These are phyloP conservation scores for Ceratina japonica DNA, from an alignment of 1,140 invertebrate species.

Conservation along the genomic window DNA sequence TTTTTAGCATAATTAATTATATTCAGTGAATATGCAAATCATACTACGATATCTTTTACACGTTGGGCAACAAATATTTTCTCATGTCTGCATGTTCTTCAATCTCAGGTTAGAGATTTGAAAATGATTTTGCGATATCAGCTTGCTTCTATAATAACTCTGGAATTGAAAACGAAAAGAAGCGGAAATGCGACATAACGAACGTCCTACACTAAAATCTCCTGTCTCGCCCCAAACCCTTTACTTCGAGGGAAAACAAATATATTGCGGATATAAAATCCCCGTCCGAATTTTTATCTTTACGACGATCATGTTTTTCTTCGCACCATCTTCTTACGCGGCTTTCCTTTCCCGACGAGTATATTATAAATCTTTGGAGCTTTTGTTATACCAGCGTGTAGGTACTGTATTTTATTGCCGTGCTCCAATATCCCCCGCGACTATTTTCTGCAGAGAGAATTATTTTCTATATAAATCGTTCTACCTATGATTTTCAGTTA, in stretches of 20 bases:
- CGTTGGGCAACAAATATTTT: too few relatives aligned
- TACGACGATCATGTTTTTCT: not conserved
- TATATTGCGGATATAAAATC: not conserved
- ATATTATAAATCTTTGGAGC: constrained; percentile 16
- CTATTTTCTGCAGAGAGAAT: not conserved
- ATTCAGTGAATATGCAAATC: too few relatives aligned
- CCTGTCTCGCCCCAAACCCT: not conserved
- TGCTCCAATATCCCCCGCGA: not conserved
- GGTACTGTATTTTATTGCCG: not conserved
- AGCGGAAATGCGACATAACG: too few relatives aligned
- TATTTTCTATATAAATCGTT: not conserved
- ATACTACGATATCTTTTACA: too few relatives aligned
- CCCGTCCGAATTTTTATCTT: not conserved
- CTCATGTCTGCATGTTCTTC: too few relatives aligned
- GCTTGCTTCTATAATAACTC: not conserved
- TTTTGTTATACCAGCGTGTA: constrained; percentile 4
- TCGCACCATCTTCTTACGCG: not conserved
- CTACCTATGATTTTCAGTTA: not conserved
- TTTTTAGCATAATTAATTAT: not conserved
- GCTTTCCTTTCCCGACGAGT: not conserved
- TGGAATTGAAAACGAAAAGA: not conserved
- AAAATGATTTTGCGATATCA: not conserved
- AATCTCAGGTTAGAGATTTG: too few relatives aligned
- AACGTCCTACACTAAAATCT: too few relatives aligned
- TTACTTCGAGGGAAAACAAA: not conserved